Percentiles rank a stretch among this genome's conserved stretches.
Evolutionary conservation across 2,113 vertebrate genomes (phyloP).

Genomic region (Poeciliopsis occidentalis): DNA sequence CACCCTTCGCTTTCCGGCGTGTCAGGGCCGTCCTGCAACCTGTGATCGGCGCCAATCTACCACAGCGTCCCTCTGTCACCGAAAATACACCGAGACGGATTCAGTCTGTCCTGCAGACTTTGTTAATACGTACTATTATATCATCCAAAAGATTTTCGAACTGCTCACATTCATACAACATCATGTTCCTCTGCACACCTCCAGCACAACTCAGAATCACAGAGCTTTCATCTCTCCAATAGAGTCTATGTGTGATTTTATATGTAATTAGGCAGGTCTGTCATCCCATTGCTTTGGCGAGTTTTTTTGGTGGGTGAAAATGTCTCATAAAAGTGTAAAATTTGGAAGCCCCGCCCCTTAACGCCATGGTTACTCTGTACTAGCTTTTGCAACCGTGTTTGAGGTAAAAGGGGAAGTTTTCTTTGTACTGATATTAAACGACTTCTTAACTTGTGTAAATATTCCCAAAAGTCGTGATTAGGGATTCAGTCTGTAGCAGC

Average conservation of each 20-base stretch:
- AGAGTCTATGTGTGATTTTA: not conserved
- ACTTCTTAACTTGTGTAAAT: not conserved
- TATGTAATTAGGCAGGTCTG: no score
- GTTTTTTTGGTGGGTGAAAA: not conserved
- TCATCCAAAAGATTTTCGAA: not conserved
- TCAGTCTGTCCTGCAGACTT: not conserved
- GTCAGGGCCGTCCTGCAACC: not conserved
- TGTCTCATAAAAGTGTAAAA: not conserved
- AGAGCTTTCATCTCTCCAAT: not conserved
- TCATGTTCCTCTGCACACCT: not conserved
- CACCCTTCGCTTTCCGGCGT: not conserved
- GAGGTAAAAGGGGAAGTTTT: not conserved
- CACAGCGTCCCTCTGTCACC: not conserved
- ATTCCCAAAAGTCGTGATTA: slow-evolving; percentile 1
- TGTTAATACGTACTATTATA: not conserved
- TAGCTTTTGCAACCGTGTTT: not conserved
- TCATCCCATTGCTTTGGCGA: not conserved
- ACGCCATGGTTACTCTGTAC: not conserved
- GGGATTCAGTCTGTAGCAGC: not conserved
- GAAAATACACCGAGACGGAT: not conserved
- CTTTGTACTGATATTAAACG: not conserved
- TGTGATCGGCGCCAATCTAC: not conserved
- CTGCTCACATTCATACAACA: not conserved
- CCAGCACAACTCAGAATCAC: not conserved
- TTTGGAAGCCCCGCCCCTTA: not conserved